Conservation (phyloP, 92 coral and sea anemone genomes). For the Epizoanthus stellaris region DNA sequence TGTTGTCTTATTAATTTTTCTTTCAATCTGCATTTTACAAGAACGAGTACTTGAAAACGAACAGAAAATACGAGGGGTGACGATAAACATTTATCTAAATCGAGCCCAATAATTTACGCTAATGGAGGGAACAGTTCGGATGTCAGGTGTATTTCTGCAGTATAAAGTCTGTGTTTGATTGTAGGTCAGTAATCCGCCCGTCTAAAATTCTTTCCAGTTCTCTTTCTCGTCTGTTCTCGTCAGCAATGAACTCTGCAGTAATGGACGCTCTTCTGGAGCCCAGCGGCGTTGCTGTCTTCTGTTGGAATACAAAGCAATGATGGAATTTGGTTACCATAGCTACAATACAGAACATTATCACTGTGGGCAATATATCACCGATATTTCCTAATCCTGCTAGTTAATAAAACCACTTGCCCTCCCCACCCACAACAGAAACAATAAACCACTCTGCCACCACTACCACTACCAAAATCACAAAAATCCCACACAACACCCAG, state of each 20-base stretch:
- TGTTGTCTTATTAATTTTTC: too few relatives aligned
- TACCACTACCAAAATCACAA: not conserved
- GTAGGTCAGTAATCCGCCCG: slow-evolving; percentile 84
- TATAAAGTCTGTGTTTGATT: slow-evolving; percentile 83
- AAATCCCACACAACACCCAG: too few relatives aligned
- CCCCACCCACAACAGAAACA: too few relatives aligned
- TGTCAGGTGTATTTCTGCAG: slow-evolving; percentile 76
- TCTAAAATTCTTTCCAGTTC: slow-evolving; percentile 94
- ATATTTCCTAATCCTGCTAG: not conserved
- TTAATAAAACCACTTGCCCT: too few relatives aligned
- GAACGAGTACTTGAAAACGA: too few relatives aligned
- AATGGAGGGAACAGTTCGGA: not conserved
- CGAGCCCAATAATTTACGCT: not conserved
- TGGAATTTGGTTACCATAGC: too few relatives aligned
- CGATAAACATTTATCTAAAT: not conserved
- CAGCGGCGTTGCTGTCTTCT: slow-evolving; percentile 66
- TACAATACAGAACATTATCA: too few relatives aligned
- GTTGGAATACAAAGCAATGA: not conserved
- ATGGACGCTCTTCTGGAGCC: slow-evolving; percentile 87
- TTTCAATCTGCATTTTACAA: too few relatives aligned
- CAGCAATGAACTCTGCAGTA: slow-evolving; percentile 93
- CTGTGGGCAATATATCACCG: not conserved
- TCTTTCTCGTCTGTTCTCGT: slow-evolving; percentile 88
- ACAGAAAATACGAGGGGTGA: too few relatives aligned
- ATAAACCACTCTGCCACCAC: too few relatives aligned